Conservation (phyloP, 2,797 vertebrate species). For the Lateolabrax maculatus region DNA sequence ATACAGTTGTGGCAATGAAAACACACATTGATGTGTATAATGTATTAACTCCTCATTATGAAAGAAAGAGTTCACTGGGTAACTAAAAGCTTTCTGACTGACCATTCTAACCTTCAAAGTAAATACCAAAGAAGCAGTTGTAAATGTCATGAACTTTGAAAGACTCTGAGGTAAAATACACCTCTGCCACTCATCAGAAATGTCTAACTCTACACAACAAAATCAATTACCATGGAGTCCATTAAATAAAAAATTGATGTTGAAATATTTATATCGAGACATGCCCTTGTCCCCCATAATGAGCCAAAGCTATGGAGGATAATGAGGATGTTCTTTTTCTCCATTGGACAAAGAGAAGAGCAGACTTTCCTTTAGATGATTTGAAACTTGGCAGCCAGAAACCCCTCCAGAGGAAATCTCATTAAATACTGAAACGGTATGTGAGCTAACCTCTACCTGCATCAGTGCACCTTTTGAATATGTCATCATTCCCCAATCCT, state of each 20-base stretch:
- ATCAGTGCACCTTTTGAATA: slow-evolving; percentile 69
- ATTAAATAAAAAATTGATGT: slow-evolving; percentile 41
- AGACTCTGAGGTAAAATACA: slow-evolving; percentile 75
- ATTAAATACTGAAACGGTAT: slow-evolving; percentile 77
- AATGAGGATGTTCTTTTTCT: slow-evolving; percentile 77
- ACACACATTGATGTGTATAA: slow-evolving; percentile 37
- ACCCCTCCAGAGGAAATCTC: slow-evolving; percentile 79
- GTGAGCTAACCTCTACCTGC: slow-evolving; percentile 73
- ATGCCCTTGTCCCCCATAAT: slow-evolving; percentile 71
- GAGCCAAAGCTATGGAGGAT: slow-evolving; percentile 75
- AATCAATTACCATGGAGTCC: slow-evolving; percentile 48
- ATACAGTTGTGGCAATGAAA: slow-evolving; percentile 15
- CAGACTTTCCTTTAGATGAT: slow-evolving; percentile 69
- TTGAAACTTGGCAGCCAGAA: slow-evolving; percentile 76
- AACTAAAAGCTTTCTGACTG: slow-evolving; percentile 73
- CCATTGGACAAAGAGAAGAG: slow-evolving; percentile 66
- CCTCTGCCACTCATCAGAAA: slow-evolving; percentile 71
- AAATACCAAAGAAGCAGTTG: slow-evolving; percentile 84
- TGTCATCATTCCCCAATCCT: slow-evolving; percentile 59
- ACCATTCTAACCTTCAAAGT: slow-evolving; percentile 85
- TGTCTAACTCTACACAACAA: slow-evolving; percentile 68
- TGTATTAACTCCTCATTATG: slow-evolving; percentile 55
- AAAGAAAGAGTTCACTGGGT: slow-evolving; percentile 64
- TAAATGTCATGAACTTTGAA: slow-evolving; percentile 88
- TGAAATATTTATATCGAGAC: too few species aligned